A percentile compares a stretch with the other conserved stretches of the same genome.
Evolutionary conservation across 2,888 invertebrate species (phyloP).

Genomic region (Temnothorax ravouxi): DNA sequence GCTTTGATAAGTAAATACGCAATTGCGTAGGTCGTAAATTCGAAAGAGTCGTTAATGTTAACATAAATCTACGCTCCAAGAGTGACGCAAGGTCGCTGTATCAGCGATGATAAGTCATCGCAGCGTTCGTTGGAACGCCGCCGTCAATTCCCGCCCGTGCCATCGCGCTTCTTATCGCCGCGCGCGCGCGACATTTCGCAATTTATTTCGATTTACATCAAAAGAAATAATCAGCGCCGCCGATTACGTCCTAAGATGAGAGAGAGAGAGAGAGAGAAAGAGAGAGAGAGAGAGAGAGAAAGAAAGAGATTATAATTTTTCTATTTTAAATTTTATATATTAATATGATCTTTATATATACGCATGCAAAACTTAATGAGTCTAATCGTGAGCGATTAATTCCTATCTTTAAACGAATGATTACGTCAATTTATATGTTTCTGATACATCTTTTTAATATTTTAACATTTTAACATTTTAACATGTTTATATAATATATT

Average conservation of each 20-base stretch:
- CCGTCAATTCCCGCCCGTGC: conserved; percentile 28
- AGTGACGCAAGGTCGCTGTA: conserved; percentile 68
- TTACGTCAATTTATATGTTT: neutral
- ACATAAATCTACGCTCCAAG: conserved; percentile 31
- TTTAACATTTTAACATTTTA: too few relatives aligned
- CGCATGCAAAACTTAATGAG: neutral
- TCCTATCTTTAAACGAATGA: neutral
- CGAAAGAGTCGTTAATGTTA: conserved; percentile 52
- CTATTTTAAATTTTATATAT: neutral
- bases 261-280: neutral
- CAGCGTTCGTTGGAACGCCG: conserved; percentile 25
- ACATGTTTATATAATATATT: neutral
- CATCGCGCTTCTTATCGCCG: conserved; percentile 63
- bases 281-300: neutral
- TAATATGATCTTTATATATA: neutral
- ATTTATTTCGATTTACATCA: conserved; percentile 65
- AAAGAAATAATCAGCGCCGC: conserved; percentile 48
- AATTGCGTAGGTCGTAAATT: conserved; percentile 60
- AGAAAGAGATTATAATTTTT: neutral
- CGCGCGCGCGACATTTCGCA: conserved; percentile 60
- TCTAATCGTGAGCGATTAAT: neutral
- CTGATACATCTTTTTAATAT: neutral
- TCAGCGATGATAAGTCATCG: conserved; percentile 67
- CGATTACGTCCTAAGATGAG: conserved; percentile 32
- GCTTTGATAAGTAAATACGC: conserved; percentile 52